Evolutionary conservation across 2,888 invertebrate genomes (phyloP).

Genomic region (Drosophila austrosaltans): DNA sequence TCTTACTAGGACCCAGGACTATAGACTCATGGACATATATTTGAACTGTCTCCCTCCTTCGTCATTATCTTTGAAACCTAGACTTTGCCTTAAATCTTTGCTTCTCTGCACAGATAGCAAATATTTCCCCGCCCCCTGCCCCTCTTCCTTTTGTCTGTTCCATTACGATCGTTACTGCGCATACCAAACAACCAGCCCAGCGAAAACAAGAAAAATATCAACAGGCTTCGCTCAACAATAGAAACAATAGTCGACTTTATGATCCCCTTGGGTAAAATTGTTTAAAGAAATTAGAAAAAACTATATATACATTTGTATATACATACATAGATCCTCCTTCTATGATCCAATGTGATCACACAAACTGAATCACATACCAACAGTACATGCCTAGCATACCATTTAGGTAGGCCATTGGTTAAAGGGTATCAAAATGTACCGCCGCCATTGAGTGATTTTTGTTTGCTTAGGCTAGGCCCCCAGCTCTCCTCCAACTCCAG

Average conservation of each 20-base stretch:
- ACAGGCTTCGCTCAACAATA: constrained; percentile 48
- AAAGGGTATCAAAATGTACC: constrained; percentile 3
- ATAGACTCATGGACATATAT: not conserved
- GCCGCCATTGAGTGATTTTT: constrained; percentile 15
- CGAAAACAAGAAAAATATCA: constrained; percentile 55
- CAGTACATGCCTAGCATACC: not conserved
- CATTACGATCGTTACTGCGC: constrained; percentile 8
- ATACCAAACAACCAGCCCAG: constrained; percentile 35
- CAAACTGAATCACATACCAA: not conserved
- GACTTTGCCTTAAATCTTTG: constrained; percentile 12
- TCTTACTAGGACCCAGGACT: not conserved
- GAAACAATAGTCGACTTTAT: constrained; percentile 16
- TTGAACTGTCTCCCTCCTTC: not conserved
- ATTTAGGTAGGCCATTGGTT: not conserved
- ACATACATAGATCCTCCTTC: no score
- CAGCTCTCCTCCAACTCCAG: not conserved
- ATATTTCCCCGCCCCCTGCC: not conserved
- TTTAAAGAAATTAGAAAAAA: not conserved
- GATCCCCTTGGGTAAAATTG: not conserved
- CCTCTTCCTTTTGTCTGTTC: not conserved
- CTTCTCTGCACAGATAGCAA: constrained; percentile 26
- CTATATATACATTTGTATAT: no score
- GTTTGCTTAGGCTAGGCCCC: constrained; percentile 12
- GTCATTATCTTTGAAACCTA: constrained; percentile 18
- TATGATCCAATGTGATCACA: no score